These are phyloP conservation scores for Rhagium mordax DNA, from an alignment of 2,888 invertebrate genomes.

Conservation along the genomic window DNA sequence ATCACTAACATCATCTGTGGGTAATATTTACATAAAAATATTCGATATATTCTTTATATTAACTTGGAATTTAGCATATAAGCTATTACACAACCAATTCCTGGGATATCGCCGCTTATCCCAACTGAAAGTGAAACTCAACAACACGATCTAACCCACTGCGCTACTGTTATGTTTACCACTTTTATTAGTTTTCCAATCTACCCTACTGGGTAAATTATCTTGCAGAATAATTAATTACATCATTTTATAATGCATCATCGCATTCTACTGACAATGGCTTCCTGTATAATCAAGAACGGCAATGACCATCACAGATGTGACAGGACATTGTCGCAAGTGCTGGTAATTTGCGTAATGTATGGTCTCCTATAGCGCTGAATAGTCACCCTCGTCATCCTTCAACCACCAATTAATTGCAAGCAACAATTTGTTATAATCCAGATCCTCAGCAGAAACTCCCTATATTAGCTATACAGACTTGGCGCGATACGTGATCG, in stretches of 20 bases:
- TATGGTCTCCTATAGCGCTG: neutral
- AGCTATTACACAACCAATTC: too few species aligned
- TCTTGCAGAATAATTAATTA: neutral
- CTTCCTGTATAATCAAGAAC: neutral
- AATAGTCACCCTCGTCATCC: neutral
- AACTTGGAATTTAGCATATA: too few species aligned
- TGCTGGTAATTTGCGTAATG: neutral
- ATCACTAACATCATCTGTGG: too few species aligned
- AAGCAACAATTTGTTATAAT: neutral
- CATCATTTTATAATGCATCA: neutral
- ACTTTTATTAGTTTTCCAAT: too few species aligned
- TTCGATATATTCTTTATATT: too few species aligned
- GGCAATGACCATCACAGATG: neutral
- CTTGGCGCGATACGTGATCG: neutral
- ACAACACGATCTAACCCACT: too few species aligned
- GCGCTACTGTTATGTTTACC: too few species aligned
- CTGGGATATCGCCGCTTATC: too few species aligned
- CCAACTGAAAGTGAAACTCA: too few species aligned
- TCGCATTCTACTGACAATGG: neutral
- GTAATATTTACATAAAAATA: too few species aligned
- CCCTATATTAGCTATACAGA: neutral
- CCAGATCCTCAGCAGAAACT: neutral
- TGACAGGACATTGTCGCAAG: neutral
- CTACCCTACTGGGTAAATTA: too few species aligned
- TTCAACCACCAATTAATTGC: neutral